These are phyloP conservation scores for Virgularia gustaviana DNA, from an alignment of 92 coral and sea anemone species.

Conservation along the genomic window DNA sequence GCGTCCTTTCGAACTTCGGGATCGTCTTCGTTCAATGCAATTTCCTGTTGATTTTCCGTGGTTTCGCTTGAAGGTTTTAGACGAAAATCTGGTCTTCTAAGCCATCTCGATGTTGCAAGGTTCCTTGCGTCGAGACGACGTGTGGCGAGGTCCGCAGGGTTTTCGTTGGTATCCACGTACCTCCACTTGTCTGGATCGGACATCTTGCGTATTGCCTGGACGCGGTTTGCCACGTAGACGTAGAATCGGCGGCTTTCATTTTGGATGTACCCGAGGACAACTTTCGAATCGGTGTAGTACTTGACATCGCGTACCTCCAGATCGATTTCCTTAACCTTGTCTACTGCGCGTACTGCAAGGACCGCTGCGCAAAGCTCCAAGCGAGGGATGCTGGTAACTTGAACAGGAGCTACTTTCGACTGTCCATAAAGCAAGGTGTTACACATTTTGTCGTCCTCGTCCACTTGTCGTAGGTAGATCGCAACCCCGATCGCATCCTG, in stretches of 20 bases:
- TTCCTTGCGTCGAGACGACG: slow-evolving; percentile 28
- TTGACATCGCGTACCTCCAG: slow-evolving; percentile 2
- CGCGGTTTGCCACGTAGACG: slow-evolving; percentile 49
- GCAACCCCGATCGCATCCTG: slow-evolving; percentile 14
- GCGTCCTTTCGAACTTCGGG: slow-evolving; percentile 51
- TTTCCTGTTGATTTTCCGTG: background rate
- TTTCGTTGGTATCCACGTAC: slow-evolving; percentile 27
- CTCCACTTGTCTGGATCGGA: slow-evolving; percentile 38
- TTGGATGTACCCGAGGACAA: slow-evolving; percentile 49
- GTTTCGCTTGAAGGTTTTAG: too few species aligned
- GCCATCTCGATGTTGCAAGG: slow-evolving; percentile 39
- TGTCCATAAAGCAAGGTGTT: slow-evolving; percentile 21
- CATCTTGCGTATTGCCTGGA: slow-evolving; percentile 25
- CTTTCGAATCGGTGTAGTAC: slow-evolving; percentile 48
- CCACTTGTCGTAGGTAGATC: slow-evolving; percentile 12
- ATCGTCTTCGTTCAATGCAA: slow-evolving; percentile 16
- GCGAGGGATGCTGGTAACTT: background rate
- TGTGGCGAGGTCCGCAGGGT: slow-evolving; percentile 43
- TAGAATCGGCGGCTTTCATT: slow-evolving; percentile 45
- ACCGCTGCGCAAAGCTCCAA: slow-evolving; percentile 20
- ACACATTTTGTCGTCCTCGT: background rate
- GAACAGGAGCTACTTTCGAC: slow-evolving; percentile 16
- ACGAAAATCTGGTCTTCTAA: slow-evolving; percentile 5
- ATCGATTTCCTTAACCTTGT: slow-evolving; percentile 35
- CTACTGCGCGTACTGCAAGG: slow-evolving; percentile 30